Conservation (phyloP, 35 echinoderm and acorn worm genomes). For the Patiria miniata region DNA sequence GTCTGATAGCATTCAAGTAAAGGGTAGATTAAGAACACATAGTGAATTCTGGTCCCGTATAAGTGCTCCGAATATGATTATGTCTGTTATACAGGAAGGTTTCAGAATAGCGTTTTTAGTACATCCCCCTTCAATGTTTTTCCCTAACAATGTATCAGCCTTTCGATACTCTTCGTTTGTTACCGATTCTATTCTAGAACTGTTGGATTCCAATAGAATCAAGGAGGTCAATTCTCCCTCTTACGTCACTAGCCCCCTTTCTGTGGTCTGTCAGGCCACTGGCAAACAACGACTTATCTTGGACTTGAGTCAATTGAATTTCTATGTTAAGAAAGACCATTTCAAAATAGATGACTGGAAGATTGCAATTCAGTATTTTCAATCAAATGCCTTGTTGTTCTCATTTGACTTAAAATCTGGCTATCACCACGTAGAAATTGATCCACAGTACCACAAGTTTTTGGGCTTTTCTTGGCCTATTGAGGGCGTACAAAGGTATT, state of each 20-base stretch:
- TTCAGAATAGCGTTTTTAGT: background rate
- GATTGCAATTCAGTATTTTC: background rate
- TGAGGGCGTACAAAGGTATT: conserved; percentile 26
- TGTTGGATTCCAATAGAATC: background rate
- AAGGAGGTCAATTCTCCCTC: background rate
- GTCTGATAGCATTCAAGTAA: background rate
- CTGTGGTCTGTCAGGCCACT: background rate
- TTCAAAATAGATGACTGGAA: conserved; percentile 32
- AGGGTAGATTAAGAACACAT: conserved; percentile 3
- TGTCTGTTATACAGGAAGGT: conserved; percentile 7
- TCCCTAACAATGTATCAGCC: conserved; percentile 23
- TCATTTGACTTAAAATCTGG: conserved; percentile 35
- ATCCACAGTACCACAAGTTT: conserved; percentile 2
- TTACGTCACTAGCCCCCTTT: background rate
- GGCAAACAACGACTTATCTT: conserved; percentile 14
- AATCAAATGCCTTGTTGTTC: background rate
- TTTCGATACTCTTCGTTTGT: background rate
- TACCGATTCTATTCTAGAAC: background rate
- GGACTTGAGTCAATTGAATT: conserved; percentile 19
- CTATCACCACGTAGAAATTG: conserved; percentile 33
- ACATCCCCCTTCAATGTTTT: background rate
- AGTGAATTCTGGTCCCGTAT: conserved; percentile 1
- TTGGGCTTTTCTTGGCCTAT: conserved; percentile 27
- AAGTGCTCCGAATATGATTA: background rate
- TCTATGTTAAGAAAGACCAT: background rate